phyloP scores from a whole-genome alignment of 2,797 vertebrate species.

The Phoeniculus purpureus region DNA sequence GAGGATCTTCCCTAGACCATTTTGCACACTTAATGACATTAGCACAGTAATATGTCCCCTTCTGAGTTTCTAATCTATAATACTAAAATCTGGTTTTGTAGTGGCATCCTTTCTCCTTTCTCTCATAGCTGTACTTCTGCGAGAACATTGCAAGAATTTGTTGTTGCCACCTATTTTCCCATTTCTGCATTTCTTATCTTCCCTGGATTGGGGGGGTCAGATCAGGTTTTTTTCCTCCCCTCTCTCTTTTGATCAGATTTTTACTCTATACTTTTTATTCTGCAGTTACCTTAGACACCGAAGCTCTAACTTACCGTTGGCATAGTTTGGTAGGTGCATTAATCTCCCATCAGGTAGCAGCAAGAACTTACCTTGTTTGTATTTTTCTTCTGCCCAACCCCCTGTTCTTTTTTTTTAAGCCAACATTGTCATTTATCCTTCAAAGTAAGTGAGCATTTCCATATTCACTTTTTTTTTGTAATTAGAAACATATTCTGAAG shows the following conservation, averaged over 20 bases:
- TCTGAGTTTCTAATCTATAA: not conserved
- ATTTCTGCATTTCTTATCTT: not conserved
- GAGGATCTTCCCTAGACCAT: not conserved
- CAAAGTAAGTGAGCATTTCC: too few species aligned
- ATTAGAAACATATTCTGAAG: too few species aligned
- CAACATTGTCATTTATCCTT: too few species aligned
- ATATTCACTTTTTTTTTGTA: too few species aligned
- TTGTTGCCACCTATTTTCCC: not conserved
- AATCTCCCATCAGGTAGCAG: not conserved
- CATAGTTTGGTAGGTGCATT: not conserved
- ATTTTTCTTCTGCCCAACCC: too few species aligned
- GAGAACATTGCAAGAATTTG: not conserved
- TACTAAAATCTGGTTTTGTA: not conserved
- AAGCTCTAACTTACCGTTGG: not conserved
- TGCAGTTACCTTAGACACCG: not conserved
- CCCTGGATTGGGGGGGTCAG: not conserved
- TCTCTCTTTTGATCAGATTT: not conserved
- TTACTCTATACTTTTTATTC: not conserved
- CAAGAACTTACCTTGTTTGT: not conserved
- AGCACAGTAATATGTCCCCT: not conserved
- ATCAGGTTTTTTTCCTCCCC: accelerated
- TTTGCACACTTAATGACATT: not conserved
- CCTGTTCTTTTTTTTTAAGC: too few species aligned
- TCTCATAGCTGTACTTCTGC: not conserved
- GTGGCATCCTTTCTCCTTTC: not conserved